Evolutionary conservation across 2,888 invertebrate species (phyloP), one percentile per base, ranked within the genome.

Genomic region (Tridacna crocea): DNA sequence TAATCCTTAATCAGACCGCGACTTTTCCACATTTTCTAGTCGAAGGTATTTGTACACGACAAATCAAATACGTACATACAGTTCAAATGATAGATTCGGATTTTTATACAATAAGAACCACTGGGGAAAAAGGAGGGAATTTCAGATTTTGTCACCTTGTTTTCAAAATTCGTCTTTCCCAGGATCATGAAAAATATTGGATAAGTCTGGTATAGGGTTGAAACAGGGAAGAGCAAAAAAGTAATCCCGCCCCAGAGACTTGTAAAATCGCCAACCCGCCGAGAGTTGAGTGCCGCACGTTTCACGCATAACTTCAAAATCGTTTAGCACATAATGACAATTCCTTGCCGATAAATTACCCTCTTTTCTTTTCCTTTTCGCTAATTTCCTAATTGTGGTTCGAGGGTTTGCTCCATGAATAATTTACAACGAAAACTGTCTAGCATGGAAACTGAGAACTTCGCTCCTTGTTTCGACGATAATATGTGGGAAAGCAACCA

Each of bases 291-390:
- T 70, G 48, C 70, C 70, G n/a, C 48, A 26, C 70, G 51, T 51
- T 48, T 22, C 26, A 70, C 70, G 70, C 70, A 70, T 70, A 70
- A 47, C 70, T 70, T 70, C 70, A 51, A 70, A 70, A 70, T 70
- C 70, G 70, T 70, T 70, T 70, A 70, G 26, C 70, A 70, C 70
- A 70, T 70, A 51, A 70, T 70, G 48, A 70, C 51, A 51, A 70
- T 70, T 70, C 70, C 70, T 70, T 70, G 70, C 70, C 22, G 70
- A 70, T 70, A 70, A 51, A 70, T 70, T 70, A 70, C 22, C 70
- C n/a, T 48, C 70, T 51, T 48, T 70, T 70, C 70, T 26, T 26
- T 70, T 19, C 36, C 70, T 70, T 70, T 70, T 22, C 70, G 70
- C 51, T 51, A 70, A 26, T 51, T 70, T 26, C 51, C 22, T 24